phyloP scores from a whole-genome alignment of 2,888 invertebrate species.

The Phyllotreta cruciferae region DNA sequence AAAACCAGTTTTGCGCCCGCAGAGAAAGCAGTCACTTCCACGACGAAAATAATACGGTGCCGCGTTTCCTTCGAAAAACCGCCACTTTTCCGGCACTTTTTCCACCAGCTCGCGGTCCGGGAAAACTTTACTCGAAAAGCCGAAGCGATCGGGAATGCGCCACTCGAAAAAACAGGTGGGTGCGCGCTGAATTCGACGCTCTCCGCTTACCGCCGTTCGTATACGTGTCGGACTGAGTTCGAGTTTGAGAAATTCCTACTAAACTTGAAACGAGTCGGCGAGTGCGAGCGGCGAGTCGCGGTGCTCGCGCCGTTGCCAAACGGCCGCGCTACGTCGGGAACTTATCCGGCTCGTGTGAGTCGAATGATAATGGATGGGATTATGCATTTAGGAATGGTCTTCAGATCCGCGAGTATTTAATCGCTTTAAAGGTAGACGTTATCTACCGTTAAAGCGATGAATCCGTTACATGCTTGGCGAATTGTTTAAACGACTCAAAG shows the following conservation, averaged over 20 bases:
- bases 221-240: slow-evolving; percentile 28
- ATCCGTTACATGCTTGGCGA: no score
- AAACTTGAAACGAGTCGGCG: slow-evolving; percentile 25
- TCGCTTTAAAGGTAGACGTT: no score
- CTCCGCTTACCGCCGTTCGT: not conserved
- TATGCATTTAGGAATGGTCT: no score
- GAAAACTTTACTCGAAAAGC: slow-evolving; percentile 4
- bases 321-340: no score
- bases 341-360: no score
- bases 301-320: slow-evolving; percentile 14
- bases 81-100: slow-evolving; percentile 11
- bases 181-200: slow-evolving; percentile 16
- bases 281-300: slow-evolving; percentile 17
- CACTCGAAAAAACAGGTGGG: slow-evolving; percentile 26
- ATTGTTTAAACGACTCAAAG: no score
- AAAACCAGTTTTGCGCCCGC: slow-evolving; percentile 19
- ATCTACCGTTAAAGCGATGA: no score
- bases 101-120: slow-evolving; percentile 12
- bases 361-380: no score
- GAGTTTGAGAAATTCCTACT: not conserved
- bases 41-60: slow-evolving; percentile 6
- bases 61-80: slow-evolving; percentile 14
- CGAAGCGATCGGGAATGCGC: slow-evolving; percentile 13
- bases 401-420: no score
- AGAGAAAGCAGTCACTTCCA: slow-evolving; percentile 24